These are phyloP conservation scores for Papilio polytes DNA, from an alignment of 1,140 invertebrate species.

Conservation along the genomic window DNA sequence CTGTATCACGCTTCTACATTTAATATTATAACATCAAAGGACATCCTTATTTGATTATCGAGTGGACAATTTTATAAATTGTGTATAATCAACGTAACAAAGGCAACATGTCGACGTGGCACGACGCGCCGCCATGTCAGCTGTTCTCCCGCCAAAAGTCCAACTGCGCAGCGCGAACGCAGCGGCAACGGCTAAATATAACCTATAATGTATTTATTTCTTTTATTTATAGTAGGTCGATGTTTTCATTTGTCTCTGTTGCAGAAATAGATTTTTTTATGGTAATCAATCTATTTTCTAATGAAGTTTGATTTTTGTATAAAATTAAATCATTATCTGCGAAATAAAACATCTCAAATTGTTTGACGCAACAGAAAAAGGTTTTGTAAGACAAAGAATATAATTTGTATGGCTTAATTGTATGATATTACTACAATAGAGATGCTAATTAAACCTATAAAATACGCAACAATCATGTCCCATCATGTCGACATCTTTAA, in stretches of 20 bases:
- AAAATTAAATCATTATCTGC: neutral
- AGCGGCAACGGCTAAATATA: slow-evolving; percentile 31
- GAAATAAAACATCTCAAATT: neutral
- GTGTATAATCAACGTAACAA: neutral
- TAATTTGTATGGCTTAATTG: too few species aligned
- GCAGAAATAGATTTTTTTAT: slow-evolving; percentile 14
- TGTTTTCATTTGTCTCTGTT: neutral
- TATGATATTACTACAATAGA: neutral
- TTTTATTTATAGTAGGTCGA: slow-evolving; percentile 3
- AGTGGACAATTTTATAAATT: neutral
- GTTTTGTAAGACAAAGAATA: too few species aligned
- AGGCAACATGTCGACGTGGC: slow-evolving; percentile 18
- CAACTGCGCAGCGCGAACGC: slow-evolving; percentile 12
- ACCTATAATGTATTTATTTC: slow-evolving; percentile 10
- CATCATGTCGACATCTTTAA: neutral
- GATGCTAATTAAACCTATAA: neutral
- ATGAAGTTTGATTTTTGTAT: neutral
- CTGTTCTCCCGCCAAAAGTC: slow-evolving; percentile 27
- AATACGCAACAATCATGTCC: neutral
- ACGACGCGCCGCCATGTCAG: slow-evolving; percentile 31
- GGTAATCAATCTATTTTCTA: neutral
- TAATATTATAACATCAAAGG: neutral
- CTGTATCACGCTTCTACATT: neutral
- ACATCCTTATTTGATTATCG: neutral
- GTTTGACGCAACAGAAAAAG: neutral